Conservation (phyloP, 2,113 vertebrate genomes). For the Equus przewalskii region DNA sequence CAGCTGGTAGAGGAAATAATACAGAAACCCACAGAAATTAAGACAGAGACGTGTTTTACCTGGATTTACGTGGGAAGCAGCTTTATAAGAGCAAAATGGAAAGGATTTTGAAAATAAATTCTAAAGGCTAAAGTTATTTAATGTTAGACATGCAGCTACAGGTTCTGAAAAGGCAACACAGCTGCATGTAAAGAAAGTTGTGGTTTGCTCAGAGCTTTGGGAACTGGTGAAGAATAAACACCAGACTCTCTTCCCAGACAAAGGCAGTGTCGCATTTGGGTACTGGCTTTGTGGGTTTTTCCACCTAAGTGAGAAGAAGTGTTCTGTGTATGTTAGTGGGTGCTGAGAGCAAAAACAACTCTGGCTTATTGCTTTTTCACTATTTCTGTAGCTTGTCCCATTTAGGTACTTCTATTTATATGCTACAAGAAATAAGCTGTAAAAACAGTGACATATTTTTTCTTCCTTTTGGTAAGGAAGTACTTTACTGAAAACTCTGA, state of each 20-base stretch:
- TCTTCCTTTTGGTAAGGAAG: slow-evolving; percentile 43
- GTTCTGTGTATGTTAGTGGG: neutral
- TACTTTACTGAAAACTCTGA: neutral
- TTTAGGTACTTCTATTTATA: neutral
- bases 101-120: slow-evolving; percentile 38
- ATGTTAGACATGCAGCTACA: neutral
- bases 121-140: slow-evolving; percentile 11
- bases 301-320: neutral
- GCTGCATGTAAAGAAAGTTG: neutral
- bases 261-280: neutral
- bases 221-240: neutral
- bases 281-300: neutral
- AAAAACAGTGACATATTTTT: neutral
- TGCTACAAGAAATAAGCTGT: neutral
- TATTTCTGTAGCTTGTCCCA: neutral
- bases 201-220: neutral
- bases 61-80: neutral
- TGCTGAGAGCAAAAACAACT: neutral
- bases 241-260: neutral
- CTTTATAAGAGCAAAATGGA: neutral
- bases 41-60: neutral
- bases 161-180: neutral
- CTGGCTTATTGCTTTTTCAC: neutral
- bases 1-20: neutral
- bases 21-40: neutral